Conservation (phyloP, 2,797 vertebrate species). For the Catharus ustulatus region DNA sequence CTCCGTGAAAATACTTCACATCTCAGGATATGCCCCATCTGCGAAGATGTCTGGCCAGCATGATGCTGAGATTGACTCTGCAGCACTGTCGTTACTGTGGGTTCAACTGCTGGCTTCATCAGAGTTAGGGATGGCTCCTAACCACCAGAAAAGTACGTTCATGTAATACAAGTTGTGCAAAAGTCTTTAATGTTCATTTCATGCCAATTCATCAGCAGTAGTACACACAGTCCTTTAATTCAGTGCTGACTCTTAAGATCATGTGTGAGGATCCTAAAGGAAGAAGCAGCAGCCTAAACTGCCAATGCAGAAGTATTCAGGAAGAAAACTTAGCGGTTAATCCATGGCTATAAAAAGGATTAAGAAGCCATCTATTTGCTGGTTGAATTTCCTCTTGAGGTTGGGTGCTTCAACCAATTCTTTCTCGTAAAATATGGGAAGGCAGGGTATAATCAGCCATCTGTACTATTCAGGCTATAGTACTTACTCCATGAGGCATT, state of each 20-base stretch:
- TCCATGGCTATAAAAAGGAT: not conserved
- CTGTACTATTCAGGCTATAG: not conserved
- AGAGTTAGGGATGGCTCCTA: not conserved
- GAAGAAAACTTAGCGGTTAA: not conserved
- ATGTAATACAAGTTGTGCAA: not conserved
- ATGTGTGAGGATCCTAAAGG: not conserved
- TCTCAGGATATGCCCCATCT: not conserved
- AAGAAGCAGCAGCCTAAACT: not conserved
- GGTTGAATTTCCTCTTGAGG: not conserved
- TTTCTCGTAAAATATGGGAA: not conserved
- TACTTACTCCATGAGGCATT: not conserved
- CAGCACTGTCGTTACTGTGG: not conserved
- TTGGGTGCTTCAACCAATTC: not conserved
- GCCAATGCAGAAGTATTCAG: not conserved
- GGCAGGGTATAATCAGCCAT: not conserved
- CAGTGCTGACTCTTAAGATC: not conserved
- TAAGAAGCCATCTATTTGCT: not conserved
- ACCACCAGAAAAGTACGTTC: not conserved
- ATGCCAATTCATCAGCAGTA: not conserved
- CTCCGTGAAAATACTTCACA: not conserved
- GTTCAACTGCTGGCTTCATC: not conserved
- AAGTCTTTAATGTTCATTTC: not conserved
- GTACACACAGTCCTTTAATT: not conserved
- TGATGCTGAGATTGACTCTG: not conserved
- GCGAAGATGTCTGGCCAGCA: not conserved